Percentiles rank a stretch among this genome's conserved stretches.
Conservation (phyloP, 2,113 vertebrate species). For the Uria lomvia region DNA sequence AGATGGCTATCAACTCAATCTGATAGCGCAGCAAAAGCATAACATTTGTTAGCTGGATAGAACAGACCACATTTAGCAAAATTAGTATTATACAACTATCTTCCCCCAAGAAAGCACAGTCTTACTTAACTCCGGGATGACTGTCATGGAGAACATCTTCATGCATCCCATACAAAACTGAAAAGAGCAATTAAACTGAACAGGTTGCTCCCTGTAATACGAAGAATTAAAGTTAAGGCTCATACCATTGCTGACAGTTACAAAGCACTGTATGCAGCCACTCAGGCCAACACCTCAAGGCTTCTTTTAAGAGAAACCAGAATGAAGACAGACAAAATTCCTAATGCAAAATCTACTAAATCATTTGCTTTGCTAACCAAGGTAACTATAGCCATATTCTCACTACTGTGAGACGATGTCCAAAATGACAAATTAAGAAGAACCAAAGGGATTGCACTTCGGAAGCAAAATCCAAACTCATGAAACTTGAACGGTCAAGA, state of each 20-base stretch:
- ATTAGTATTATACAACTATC: neutral
- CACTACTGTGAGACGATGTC: neutral
- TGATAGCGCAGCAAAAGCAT: neutral
- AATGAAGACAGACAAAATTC: neutral
- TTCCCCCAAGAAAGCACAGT: neutral
- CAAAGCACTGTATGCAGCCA: neutral
- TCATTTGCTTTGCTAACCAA: neutral
- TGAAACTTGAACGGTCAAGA: neutral
- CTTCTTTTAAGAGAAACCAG: neutral
- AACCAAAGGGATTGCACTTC: neutral
- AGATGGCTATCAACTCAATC: neutral
- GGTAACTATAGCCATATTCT: neutral
- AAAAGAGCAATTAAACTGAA: neutral
- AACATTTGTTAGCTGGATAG: neutral
- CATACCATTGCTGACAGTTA: neutral
- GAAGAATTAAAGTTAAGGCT: neutral
- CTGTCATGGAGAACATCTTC: neutral
- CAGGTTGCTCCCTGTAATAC: neutral
- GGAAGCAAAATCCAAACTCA: neutral
- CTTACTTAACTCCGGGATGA: neutral
- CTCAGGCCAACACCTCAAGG: neutral
- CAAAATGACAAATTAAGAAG: neutral
- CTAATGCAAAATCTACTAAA: neutral
- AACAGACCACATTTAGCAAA: neutral
- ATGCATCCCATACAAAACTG: rapidly evolving